phyloP scores from a whole-genome alignment of 1,140 invertebrate species.

The Brachystomella parvula region DNA sequence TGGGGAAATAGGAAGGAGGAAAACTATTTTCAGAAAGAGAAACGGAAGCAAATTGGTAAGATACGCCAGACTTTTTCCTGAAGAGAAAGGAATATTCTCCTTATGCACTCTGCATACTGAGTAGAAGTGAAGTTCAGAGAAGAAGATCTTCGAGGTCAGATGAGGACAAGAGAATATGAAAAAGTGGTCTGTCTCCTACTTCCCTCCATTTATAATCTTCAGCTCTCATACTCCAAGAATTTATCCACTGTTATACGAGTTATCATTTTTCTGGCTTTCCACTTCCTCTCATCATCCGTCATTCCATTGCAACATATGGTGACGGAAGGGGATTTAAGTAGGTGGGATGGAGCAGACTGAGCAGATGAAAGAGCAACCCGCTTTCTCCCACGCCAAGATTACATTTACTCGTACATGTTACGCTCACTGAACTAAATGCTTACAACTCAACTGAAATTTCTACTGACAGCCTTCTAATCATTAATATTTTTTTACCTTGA shows the following conservation, averaged over 20 bases:
- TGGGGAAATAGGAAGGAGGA: background rate
- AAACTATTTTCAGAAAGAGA: conserved; percentile 7
- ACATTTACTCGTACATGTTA: no score
- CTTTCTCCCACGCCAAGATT: no score
- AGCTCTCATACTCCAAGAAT: background rate
- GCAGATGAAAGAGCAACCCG: no score
- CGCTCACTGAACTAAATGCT: no score
- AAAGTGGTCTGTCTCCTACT: background rate
- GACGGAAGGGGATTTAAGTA: no score
- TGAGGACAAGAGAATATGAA: background rate
- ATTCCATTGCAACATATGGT: background rate
- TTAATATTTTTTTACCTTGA: conserved; percentile 20
- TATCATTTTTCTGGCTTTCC: conserved; percentile 28
- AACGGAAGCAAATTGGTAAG: background rate
- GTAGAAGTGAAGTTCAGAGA: no score
- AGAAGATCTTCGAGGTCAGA: no score
- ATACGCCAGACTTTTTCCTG: background rate
- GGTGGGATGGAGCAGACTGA: no score
- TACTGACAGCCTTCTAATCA: conserved; percentile 6
- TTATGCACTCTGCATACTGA: background rate
- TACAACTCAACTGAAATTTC: no score
- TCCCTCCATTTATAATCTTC: background rate
- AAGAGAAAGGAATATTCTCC: background rate
- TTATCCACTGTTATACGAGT: conserved; percentile 6
- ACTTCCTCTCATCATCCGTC: background rate